A percentile compares a stretch with the other conserved stretches of the same genome.
phyloP scores from a whole-genome alignment of 2,797 vertebrate species.

The Fratercula arctica region DNA sequence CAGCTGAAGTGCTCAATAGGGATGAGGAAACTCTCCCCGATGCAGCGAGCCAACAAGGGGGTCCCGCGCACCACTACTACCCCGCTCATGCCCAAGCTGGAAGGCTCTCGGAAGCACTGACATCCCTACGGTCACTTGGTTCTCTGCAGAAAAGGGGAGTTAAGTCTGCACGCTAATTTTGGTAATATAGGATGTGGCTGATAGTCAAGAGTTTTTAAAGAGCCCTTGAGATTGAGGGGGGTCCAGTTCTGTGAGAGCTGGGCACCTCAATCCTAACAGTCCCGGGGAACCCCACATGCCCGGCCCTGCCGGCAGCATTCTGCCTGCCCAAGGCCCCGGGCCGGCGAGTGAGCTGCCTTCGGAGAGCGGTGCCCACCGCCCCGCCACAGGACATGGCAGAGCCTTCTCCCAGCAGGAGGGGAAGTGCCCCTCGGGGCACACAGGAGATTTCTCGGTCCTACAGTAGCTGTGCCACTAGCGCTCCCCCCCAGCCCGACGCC shows the following conservation, averaged over 20 bases:
- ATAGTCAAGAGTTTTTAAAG: not conserved
- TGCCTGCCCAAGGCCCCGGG: not conserved
- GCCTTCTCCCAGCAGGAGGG: not conserved
- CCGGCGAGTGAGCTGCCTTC: rapidly evolving
- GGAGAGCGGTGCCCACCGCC: not conserved
- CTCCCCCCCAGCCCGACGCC: not conserved
- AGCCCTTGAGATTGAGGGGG: not conserved
- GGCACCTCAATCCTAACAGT: not conserved
- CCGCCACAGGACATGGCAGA: not conserved
- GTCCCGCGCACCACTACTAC: too few species aligned
- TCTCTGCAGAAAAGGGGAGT: not conserved
- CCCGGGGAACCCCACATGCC: not conserved
- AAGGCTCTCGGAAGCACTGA: not conserved
- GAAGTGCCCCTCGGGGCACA: not conserved
- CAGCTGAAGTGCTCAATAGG: not conserved
- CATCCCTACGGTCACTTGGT: not conserved
- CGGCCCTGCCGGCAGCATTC: not conserved
- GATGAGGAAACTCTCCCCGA: not conserved
- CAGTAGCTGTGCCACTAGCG: not conserved
- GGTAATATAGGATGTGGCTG: not conserved
- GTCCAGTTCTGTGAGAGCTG: not conserved
- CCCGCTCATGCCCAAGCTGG: not conserved
- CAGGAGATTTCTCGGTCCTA: not conserved
- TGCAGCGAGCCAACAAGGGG: not conserved
- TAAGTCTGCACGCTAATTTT: too few species aligned